phyloP scores from a whole-genome alignment of 1,140 invertebrate genomes.

The Pollicipes pollicipes region DNA sequence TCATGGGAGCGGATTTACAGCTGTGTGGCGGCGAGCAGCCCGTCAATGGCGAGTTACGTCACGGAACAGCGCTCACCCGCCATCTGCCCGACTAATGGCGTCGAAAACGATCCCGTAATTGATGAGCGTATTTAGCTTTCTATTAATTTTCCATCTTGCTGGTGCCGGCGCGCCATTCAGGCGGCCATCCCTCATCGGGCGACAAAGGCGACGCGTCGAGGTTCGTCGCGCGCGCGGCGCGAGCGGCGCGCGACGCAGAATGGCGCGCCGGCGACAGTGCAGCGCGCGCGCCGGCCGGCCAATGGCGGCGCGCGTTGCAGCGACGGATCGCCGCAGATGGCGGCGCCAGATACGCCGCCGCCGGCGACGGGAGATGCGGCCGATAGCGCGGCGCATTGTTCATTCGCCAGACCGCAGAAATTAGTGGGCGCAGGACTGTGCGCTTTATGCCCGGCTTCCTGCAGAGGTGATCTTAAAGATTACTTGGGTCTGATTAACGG shows the following conservation, averaged over 20 bases:
- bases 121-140: constrained; percentile 1
- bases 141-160: constrained; percentile 2
- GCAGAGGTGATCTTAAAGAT: neutral
- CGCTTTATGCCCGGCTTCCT: neutral
- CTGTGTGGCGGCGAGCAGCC: neutral
- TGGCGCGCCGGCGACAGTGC: neutral
- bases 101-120: neutral
- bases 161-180: neutral
- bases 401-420: no score
- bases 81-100: neutral
- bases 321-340: neutral
- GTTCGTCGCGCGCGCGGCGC: neutral
- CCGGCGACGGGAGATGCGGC: no score
- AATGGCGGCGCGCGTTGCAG: neutral
- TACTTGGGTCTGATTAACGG: neutral
- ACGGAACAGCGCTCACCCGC: neutral
- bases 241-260: neutral
- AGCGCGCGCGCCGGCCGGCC: neutral
- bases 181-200: neutral
- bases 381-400: no score
- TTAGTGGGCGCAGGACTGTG: no score
- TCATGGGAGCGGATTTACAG: neutral
- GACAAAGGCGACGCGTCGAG: neutral
- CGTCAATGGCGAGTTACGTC: neutral
- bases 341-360: neutral